Percentiles rank a stretch among this genome's conserved stretches.
phyloP scores from a whole-genome alignment of 2,797 vertebrate species.

The Mus minutoides region DNA sequence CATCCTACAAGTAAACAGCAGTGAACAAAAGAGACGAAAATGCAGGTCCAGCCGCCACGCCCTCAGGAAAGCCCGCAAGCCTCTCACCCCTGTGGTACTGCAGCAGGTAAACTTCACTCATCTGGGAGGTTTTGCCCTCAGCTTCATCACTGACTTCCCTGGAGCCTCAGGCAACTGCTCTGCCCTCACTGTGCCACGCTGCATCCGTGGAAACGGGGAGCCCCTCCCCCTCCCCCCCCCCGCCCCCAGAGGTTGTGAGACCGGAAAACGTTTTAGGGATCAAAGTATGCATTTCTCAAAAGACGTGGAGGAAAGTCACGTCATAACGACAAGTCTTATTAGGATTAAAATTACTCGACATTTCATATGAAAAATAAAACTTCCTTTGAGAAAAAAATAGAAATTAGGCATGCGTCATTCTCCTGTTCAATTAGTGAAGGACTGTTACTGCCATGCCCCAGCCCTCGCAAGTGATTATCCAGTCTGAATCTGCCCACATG shows the following conservation, averaged over 20 bases:
- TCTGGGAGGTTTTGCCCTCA: neutral
- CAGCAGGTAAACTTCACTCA: neutral
- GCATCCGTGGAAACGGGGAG: neutral
- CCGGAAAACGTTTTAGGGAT: neutral
- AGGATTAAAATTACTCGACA: conserved; percentile 1
- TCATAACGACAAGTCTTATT: neutral
- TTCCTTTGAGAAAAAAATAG: conserved; percentile 1
- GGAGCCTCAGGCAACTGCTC: neutral
- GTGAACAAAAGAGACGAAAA: conserved; percentile 68
- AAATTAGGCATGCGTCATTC: neutral
- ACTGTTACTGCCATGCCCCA: neutral
- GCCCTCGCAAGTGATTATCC: neutral
- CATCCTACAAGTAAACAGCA: conserved; percentile 73
- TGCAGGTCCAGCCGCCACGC: neutral
- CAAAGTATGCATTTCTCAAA: neutral
- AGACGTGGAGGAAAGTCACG: neutral
- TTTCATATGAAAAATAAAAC: conserved; percentile 10
- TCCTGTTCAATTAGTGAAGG: neutral
- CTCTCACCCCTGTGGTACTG: neutral
- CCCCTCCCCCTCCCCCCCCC: neutral
- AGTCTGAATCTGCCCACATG: neutral
- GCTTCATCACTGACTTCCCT: neutral
- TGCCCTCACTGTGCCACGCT: neutral
- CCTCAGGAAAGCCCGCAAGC: conserved; percentile 53
- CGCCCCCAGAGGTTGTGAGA: neutral